Evolutionary conservation across 2,888 invertebrate species (phyloP), one percentile per base, ranked within the genome.

Genomic region (Taenaris catops): DNA sequence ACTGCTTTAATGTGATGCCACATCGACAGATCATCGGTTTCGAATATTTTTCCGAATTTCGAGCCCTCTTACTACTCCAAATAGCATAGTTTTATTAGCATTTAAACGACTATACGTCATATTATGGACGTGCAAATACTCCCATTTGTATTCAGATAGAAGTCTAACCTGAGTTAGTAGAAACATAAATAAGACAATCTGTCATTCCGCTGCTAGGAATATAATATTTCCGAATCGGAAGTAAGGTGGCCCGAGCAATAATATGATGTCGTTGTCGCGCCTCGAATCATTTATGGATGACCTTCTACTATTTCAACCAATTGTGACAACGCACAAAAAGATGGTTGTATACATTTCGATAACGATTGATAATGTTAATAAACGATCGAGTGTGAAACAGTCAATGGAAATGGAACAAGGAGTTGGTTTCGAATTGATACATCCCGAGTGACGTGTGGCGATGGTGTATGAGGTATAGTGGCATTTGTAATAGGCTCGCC

Each of bases 201-300:
- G 69, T 64, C 61, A 68, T 71, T 72, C 55, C 63, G 55, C 71
- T 74, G 68, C 71, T 63, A 64, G 67, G 74, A 78, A 78, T 78
- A 81, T 71, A 68, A 78, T 73, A 79, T 84, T 84, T 84, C 84
- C 84, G 86, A 86, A 83, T 86, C 86, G 86, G 86, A 86, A 86
- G 86, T 83, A 78, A 73, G 81, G 70, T 74, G 67, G 68, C 58
- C 63, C 70, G 68, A 78, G 76, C 74, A 76, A 73, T 83, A 81
- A 84, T 80, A 74, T 66, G 64, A 69, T 76, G 81, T 83, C 65
- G 66, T 61, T 63, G 78, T 72, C 81, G 76, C 81, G 81, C 63
- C 69, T 70, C 70, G 83, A 68, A 81, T 84, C 73, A 58, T 71
- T 81, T 83, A 86, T 80, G 66, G 70, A 63, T 49, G 56, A 56